Evolutionary conservation across 2,888 invertebrate genomes (phyloP), one percentile per base, ranked within the genome.

Genomic region (Ganaspis brasiliensis): DNA sequence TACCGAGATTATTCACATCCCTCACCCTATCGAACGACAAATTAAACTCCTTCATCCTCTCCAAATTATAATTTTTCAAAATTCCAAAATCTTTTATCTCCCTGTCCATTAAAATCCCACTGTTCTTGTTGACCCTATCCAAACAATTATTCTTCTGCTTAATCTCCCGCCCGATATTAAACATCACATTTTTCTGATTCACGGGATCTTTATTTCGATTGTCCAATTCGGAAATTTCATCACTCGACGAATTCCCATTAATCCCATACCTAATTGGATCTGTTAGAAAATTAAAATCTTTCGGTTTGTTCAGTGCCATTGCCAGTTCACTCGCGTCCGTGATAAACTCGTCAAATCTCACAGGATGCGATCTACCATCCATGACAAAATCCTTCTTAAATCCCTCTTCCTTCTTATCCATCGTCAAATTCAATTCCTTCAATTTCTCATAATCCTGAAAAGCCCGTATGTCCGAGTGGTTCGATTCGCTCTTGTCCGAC

Each of bases 1-100:
- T 74, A 0, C 84, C 82, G 0, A 87, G 77, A 63, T 84, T 83
- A 12, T 83, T 80, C 14, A 82, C 83, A 26, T 89, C 88, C 45
- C 86, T 83, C 78, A 81, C 81, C 31, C 84, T 84, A 56, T 89
- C 88, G n/a, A 88, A 55, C 2, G 87, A 84, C 71, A 88, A 73
- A 77, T 87, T 88, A 26, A 87, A 86, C 57, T 89, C 89, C 73
- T 89, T 89, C 84, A 87, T 88, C 24, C 87, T 84, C 35, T 88
- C 88, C 1, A 87, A 72, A 67, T 82, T 84, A 75, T 89, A 89
- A 56, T 84, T 87, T 75, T 90, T 90, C 26, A 87, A 72, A 19
- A 88, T 19, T 1, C 84, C 82, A 31, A 86, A 86, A 6, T 90
- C 89, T 75, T 90, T 89, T 4, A 83, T 83, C 14, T 87, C 86